Percentiles rank a stretch among this genome's conserved stretches.
Conservation (phyloP, 2,888 invertebrate genomes). For the Mythimna albipuncta region DNA sequence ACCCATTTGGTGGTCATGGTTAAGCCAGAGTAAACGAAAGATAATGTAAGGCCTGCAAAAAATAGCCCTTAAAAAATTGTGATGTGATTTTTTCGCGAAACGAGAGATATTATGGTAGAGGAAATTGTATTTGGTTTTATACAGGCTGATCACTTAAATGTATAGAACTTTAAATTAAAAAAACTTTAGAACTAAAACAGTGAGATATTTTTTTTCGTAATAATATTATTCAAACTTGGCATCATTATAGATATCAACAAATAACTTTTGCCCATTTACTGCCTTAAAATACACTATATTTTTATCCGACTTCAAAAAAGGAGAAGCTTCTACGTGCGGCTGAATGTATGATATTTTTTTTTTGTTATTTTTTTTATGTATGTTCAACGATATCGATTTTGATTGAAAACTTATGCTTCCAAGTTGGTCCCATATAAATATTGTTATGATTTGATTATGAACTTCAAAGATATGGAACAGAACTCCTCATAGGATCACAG, state of each 20-base stretch:
- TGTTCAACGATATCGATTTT: no score
- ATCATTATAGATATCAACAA: background rate
- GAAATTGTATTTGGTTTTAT: slow-evolving; percentile 63
- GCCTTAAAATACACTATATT: background rate
- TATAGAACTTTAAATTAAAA: no score
- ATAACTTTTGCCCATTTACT: background rate
- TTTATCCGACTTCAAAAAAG: background rate
- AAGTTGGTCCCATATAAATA: no score
- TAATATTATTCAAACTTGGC: background rate
- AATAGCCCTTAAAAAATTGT: slow-evolving; percentile 28
- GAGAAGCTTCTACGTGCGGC: no score
- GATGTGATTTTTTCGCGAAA: slow-evolving; percentile 38
- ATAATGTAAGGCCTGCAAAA: background rate
- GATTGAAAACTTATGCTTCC: no score
- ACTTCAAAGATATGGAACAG: no score
- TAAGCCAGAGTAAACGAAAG: slow-evolving; percentile 9
- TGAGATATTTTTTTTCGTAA: no score
- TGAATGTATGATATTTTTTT: no score
- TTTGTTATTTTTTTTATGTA: no score
- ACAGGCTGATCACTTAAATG: slow-evolving; percentile 4
- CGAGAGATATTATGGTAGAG: slow-evolving; percentile 34
- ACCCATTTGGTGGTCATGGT: slow-evolving; percentile 16
- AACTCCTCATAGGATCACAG: no score
- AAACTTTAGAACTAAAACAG: no score
- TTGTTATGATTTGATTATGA: no score